phyloP scores from a whole-genome alignment of 2,113 vertebrate species.

The Siniperca chuatsi region DNA sequence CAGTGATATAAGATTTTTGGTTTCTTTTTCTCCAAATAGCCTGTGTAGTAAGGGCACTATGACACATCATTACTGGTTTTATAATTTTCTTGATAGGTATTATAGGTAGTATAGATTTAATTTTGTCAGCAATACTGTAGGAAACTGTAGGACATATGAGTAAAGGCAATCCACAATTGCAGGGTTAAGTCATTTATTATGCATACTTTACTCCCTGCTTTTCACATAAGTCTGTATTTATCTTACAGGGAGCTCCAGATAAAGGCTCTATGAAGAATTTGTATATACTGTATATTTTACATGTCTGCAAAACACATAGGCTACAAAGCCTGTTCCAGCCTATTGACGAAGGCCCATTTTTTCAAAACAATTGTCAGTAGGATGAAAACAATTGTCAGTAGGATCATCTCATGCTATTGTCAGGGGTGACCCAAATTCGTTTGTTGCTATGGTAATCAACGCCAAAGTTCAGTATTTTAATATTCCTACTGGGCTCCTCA shows the following conservation, averaged over 20 bases:
- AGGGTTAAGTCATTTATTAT: constrained; percentile 17
- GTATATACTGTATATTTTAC: neutral
- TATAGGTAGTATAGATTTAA: neutral
- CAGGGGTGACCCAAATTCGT: constrained; percentile 62
- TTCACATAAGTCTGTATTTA: constrained; percentile 6
- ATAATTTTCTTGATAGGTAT: neutral
- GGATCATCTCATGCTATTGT: constrained; percentile 54
- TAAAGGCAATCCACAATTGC: neutral
- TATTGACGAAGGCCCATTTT: neutral
- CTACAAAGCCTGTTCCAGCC: neutral
- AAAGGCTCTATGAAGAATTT: neutral
- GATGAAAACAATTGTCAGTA: constrained; percentile 34
- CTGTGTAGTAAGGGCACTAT: neutral
- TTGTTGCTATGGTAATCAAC: constrained; percentile 68
- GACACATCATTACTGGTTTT: neutral
- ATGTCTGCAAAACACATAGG: neutral
- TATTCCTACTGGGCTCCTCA: constrained; percentile 24
- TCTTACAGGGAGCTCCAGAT: neutral
- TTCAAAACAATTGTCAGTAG: constrained; percentile 21
- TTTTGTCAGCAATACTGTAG: neutral
- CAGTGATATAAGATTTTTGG: constrained; percentile 1
- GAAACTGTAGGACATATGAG: neutral
- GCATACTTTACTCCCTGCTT: constrained; percentile 11
- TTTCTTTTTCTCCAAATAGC: neutral
- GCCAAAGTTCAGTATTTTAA: constrained; percentile 46